Percentiles rank a stretch among this genome's conserved stretches.
phyloP scores from a whole-genome alignment of 2,113 vertebrate species.

The Emydocephalus ijimae region DNA sequence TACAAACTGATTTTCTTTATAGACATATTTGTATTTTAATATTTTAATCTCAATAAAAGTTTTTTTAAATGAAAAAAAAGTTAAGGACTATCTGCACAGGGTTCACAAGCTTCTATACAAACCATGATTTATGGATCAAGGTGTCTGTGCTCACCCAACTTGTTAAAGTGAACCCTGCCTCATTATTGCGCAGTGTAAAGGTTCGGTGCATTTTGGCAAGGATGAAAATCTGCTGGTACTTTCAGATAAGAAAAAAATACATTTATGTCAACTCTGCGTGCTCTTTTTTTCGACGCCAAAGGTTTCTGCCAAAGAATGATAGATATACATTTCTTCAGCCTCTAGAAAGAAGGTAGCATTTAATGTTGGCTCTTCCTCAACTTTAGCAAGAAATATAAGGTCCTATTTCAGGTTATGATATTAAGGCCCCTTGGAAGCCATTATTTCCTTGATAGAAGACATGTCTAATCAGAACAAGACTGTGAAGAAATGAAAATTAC shows the following conservation, averaged over 20 bases:
- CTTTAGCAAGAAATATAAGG: conserved; percentile 40
- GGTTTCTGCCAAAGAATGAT: conserved; percentile 6
- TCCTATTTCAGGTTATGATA: conserved; percentile 40
- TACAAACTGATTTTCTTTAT: no score
- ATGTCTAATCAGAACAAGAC: conserved; percentile 32
- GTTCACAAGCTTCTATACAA: not conserved
- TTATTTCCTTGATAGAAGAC: conserved; percentile 47
- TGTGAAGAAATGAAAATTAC: conserved; percentile 37
- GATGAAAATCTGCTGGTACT: not conserved
- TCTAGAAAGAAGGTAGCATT: not conserved
- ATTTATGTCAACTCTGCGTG: not conserved
- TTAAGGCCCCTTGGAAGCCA: conserved; percentile 38
- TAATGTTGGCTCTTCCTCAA: conserved; percentile 20
- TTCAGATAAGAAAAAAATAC: not conserved
- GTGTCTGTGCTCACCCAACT: not conserved
- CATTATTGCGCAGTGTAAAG: not conserved
- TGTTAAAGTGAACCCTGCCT: not conserved
- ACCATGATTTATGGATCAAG: not conserved
- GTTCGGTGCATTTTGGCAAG: not conserved
- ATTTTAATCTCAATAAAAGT: no score
- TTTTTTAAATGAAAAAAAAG: no score
- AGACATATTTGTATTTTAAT: no score
- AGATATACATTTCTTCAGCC: conserved; percentile 22
- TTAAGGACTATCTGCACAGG: no score
- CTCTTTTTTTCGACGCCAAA: not conserved